Percentiles rank a stretch among this genome's conserved stretches.
These are phyloP conservation scores for Phoeniculus purpureus DNA, from an alignment of 2,797 vertebrate genomes.

Conservation along the genomic window DNA sequence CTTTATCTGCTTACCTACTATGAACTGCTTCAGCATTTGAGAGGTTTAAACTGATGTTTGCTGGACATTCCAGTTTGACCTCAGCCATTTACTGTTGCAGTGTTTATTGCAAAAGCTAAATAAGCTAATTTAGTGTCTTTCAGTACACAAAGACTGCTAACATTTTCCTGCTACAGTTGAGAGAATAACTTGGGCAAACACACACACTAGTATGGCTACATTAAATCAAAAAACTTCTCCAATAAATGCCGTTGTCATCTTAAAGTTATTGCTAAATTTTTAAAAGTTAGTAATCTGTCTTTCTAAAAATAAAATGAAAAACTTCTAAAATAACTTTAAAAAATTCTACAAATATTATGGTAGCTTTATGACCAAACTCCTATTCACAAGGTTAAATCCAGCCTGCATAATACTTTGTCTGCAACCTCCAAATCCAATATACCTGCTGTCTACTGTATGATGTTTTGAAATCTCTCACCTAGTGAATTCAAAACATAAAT, in stretches of 20 bases:
- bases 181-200: neutral
- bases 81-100: neutral
- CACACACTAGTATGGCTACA: neutral
- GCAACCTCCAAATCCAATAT: neutral
- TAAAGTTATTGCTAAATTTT: neutral
- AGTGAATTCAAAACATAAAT: neutral
- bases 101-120: neutral
- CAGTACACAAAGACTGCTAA: neutral
- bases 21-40: neutral
- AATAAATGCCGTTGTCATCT: rapidly evolving
- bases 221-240: neutral
- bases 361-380: neutral
- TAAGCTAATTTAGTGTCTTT: neutral
- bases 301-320: neutral
- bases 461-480: neutral
- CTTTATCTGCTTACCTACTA: neutral
- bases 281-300: neutral
- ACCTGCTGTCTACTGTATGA: rapidly evolving
- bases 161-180: neutral
- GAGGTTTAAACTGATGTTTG: neutral
- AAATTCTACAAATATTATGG: neutral
- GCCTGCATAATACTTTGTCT: neutral
- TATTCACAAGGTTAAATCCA: neutral
- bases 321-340: neutral
- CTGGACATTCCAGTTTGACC: neutral